These are phyloP conservation scores for Dipus sagitta DNA, from an alignment of 2,797 vertebrate species.

Conservation along the genomic window DNA sequence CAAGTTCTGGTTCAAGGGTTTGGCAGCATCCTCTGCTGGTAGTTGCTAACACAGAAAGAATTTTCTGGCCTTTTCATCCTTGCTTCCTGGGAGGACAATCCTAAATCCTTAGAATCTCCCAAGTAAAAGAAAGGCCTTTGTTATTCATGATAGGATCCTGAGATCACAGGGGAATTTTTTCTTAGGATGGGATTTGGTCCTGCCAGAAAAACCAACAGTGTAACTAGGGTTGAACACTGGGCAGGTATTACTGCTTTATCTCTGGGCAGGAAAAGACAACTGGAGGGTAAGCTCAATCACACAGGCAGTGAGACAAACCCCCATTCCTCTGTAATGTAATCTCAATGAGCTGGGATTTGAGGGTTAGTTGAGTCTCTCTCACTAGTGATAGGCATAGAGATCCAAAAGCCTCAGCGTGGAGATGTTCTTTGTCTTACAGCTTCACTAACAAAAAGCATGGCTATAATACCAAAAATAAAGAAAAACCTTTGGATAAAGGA, in stretches of 20 bases:
- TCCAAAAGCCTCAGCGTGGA: not conserved
- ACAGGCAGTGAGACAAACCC: not conserved
- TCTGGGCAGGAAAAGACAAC: not conserved
- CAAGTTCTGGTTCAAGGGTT: constrained; percentile 13
- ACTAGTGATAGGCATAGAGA: not conserved
- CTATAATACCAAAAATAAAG: not conserved
- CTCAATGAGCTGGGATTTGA: not conserved
- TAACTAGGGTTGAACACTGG: not conserved
- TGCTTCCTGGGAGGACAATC: not conserved
- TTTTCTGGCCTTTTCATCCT: not conserved
- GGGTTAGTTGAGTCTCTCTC: not conserved
- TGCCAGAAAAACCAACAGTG: not conserved
- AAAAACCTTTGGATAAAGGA: not conserved
- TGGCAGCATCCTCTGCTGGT: constrained; percentile 3
- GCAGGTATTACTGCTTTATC: not conserved
- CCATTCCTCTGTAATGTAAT: not conserved
- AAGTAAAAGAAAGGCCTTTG: not conserved
- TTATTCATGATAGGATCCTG: not conserved
- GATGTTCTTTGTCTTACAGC: not conserved
- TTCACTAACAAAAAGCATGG: not conserved
- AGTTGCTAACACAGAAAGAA: not conserved
- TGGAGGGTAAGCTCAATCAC: not conserved
- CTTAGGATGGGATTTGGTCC: not conserved
- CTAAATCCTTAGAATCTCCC: not conserved
- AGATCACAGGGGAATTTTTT: not conserved